These are phyloP conservation scores for Ptilodon capucinus DNA, from an alignment of 2,888 invertebrate species.

Conservation along the genomic window DNA sequence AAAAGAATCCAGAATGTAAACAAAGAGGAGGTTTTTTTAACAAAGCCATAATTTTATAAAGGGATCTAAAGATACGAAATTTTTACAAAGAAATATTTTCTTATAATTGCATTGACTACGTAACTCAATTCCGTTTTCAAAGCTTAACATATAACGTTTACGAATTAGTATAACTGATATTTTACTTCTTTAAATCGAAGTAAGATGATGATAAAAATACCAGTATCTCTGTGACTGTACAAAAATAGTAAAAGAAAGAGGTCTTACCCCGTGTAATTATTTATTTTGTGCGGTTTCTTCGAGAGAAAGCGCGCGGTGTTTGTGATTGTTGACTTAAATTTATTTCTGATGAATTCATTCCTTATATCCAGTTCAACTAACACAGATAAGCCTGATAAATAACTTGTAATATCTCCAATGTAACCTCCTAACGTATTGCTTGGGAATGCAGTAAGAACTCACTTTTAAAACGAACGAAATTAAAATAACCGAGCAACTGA, in stretches of 20 bases:
- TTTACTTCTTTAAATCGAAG: background rate
- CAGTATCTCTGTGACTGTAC: conserved; percentile 19
- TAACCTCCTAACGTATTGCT: conserved; percentile 29
- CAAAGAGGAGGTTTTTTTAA: too few relatives aligned
- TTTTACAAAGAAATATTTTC: background rate
- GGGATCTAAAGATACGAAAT: background rate
- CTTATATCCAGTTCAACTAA: conserved; percentile 6
- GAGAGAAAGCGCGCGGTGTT: conserved; percentile 37
- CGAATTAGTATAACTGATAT: too few relatives aligned
- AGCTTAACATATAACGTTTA: too few relatives aligned
- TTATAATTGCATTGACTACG: background rate
- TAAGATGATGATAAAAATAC: conserved; percentile 36
- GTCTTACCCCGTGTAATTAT: conserved; percentile 35
- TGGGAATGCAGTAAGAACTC: background rate
- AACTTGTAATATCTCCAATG: too few relatives aligned
- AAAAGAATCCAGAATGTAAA: too few relatives aligned
- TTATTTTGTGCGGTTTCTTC: conserved; percentile 43
- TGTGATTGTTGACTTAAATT: conserved; percentile 37
- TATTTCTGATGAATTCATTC: conserved; percentile 36
- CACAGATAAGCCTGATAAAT: background rate
- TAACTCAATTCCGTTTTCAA: background rate
- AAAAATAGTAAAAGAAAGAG: background rate
- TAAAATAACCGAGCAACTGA: conserved; percentile 1
- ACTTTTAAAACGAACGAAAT: background rate
- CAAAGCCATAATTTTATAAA: too few relatives aligned